phyloP scores from a whole-genome alignment of 2,888 invertebrate genomes.

The Troides oblongomaculatus region DNA sequence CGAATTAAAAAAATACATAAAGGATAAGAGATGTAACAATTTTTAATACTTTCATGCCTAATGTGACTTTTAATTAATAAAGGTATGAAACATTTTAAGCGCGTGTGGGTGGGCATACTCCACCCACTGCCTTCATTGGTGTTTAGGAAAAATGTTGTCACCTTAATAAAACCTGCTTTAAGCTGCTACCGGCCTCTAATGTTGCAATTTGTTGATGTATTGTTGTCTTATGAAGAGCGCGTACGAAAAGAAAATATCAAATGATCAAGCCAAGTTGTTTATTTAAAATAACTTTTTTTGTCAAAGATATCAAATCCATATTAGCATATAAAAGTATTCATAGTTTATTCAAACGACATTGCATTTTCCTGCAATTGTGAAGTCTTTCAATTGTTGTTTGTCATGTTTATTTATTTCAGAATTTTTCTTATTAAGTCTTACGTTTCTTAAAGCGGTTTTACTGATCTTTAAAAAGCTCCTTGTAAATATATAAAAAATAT shows the following conservation, averaged over 20 bases:
- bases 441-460: not conserved
- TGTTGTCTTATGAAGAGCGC: conserved; percentile 9
- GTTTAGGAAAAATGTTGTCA: conserved; percentile 25
- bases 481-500: too few relatives aligned
- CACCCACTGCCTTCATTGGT: conserved; percentile 25
- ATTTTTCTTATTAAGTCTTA: not conserved
- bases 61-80: conserved; percentile 10
- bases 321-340: not conserved
- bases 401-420: not conserved
- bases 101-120: conserved; percentile 14
- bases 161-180: conserved; percentile 24
- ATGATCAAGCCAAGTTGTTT: not conserved
- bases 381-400: not conserved
- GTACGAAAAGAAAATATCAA: conserved; percentile 13
- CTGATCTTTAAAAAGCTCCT: too few relatives aligned
- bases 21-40: not conserved
- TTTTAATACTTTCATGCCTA: not conserved
- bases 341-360: not conserved
- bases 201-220: conserved; percentile 19
- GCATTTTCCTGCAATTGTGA: too few relatives aligned
- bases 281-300: not conserved
- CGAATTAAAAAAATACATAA: too few relatives aligned
- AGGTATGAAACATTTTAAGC: conserved; percentile 5
- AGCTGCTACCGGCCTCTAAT: conserved; percentile 18
- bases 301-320: not conserved